Percentiles rank a stretch among this genome's conserved stretches.
Conservation (phyloP, 1,140 invertebrate species). For the Scaptomyza montana region DNA sequence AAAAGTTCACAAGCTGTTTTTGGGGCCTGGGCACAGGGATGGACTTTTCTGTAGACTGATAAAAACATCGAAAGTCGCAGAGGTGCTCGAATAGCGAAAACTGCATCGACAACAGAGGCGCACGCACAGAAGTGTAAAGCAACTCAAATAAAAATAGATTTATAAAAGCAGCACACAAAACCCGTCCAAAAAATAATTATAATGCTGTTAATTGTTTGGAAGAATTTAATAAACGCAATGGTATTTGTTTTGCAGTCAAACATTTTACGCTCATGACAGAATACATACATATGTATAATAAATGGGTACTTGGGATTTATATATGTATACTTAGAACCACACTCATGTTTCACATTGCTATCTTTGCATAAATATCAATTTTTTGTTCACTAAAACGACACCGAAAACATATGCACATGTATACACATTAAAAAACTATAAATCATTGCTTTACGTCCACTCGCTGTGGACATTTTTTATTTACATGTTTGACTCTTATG, state of each 20-base stretch:
- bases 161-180: no score
- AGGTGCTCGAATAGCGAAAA: not conserved
- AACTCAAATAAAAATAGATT: no score
- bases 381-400: not conserved
- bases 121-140: no score
- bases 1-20: not conserved
- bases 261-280: not conserved
- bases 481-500: constrained; percentile 7
- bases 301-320: not conserved
- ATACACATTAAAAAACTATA: not conserved
- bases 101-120: no score
- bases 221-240: not conserved
- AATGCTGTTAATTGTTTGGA: not conserved
- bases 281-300: not conserved
- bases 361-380: not conserved
- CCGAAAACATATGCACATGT: not conserved
- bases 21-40: not conserved
- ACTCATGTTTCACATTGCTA: constrained; percentile 1
- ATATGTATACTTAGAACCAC: constrained; percentile 2
- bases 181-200: not conserved
- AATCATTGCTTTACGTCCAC: not conserved
- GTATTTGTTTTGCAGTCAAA: not conserved
- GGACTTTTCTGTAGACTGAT: constrained; percentile 1
- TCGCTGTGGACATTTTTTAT: not conserved
- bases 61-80: not conserved